Conservation (phyloP, 2,888 invertebrate species). For the Matsumyia berberina region DNA sequence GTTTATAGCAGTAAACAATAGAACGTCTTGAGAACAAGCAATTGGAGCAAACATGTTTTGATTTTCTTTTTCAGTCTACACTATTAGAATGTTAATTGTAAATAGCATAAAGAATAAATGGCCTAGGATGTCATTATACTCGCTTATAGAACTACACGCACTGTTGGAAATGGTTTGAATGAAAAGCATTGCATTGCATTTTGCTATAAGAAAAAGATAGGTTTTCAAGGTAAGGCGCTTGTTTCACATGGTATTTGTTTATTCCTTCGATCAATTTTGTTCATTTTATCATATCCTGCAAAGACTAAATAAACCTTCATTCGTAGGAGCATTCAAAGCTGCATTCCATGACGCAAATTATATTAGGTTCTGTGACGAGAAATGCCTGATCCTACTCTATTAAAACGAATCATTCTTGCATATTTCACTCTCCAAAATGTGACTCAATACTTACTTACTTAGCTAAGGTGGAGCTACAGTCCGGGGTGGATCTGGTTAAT, state of each 20-base stretch:
- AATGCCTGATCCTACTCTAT: too few species aligned
- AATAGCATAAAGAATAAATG: slow-evolving; percentile 18
- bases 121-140: slow-evolving; percentile 29
- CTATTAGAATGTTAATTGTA: slow-evolving; percentile 49
- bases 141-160: slow-evolving; percentile 19
- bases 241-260: not conserved
- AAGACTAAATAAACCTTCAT: too few species aligned
- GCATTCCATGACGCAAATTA: too few species aligned
- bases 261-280: too few species aligned
- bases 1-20: slow-evolving; percentile 35
- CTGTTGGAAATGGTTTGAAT: slow-evolving; percentile 38
- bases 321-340: too few species aligned
- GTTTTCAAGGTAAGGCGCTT: not conserved
- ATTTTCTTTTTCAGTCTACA: slow-evolving; percentile 33
- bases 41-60: slow-evolving; percentile 24
- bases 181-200: not conserved
- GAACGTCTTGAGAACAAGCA: slow-evolving; percentile 25
- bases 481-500: too few species aligned
- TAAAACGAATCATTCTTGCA: too few species aligned
- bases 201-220: not conserved
- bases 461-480: too few species aligned
- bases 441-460: too few species aligned
- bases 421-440: too few species aligned
- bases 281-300: not conserved
- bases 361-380: too few species aligned